Evolutionary conservation across 64 coral and sea anemone genomes (phyloP).

Genomic region (Acropora yongei): DNA sequence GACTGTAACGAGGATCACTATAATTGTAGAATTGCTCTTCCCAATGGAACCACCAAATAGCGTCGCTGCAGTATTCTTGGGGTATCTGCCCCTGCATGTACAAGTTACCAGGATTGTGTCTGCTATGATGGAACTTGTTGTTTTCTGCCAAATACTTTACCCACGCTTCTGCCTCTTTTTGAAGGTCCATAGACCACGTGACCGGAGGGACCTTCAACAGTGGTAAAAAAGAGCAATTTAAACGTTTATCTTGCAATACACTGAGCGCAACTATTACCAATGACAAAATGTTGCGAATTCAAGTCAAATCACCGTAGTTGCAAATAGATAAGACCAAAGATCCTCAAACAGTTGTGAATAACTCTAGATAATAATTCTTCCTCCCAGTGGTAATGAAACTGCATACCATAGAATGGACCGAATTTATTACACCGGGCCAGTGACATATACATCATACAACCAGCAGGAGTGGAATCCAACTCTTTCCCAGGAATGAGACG

Average conservation of each 20-base stretch:
- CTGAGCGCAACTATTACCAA: too few relatives aligned
- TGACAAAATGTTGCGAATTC: too few relatives aligned
- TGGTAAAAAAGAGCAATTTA: not conserved
- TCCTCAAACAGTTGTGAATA: too few relatives aligned
- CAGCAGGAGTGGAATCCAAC: too few relatives aligned
- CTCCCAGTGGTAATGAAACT: too few relatives aligned
- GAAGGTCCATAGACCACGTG: constrained; percentile 25
- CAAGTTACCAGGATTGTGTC: constrained; percentile 26
- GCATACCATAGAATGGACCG: too few relatives aligned
- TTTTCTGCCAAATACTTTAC: constrained; percentile 27
- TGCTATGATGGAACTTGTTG: constrained; percentile 32
- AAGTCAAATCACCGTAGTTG: not conserved
- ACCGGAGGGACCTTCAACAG: not conserved
- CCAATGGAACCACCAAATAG: constrained; percentile 13
- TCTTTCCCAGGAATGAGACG: too few relatives aligned
- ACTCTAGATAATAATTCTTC: too few relatives aligned
- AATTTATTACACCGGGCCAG: too few relatives aligned
- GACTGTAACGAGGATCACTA: not conserved
- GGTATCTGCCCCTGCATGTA: not conserved
- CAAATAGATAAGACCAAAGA: too few relatives aligned
- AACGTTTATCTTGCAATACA: too few relatives aligned
- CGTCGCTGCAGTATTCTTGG: not conserved
- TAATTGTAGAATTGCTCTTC: constrained; percentile 38
- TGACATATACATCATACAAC: too few relatives aligned
- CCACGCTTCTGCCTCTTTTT: constrained; percentile 35